Percentiles rank a stretch among this genome's conserved stretches.
Evolutionary conservation across 2,797 vertebrate species (phyloP).

Genomic region (Tangara arthus): DNA sequence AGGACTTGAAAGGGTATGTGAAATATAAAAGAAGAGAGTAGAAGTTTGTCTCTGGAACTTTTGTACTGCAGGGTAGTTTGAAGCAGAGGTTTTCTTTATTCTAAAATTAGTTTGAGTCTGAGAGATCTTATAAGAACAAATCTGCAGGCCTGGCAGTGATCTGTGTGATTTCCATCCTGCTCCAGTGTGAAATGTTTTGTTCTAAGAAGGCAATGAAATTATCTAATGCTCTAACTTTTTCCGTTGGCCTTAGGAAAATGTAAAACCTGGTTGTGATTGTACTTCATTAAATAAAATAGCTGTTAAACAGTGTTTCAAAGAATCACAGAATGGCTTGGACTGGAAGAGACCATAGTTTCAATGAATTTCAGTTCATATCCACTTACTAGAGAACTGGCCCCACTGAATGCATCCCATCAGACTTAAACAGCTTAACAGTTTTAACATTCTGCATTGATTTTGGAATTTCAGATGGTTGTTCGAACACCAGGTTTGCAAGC

Average conservation of each 20-base stretch:
- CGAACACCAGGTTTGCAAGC: background rate
- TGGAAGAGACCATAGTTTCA: background rate
- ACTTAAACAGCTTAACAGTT: background rate
- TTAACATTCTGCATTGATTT: background rate
- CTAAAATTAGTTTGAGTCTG: conserved; percentile 47
- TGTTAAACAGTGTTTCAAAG: conserved; percentile 32
- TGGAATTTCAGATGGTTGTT: background rate
- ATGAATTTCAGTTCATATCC: conserved; percentile 40
- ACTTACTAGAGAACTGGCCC: background rate
- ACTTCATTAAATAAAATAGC: conserved; percentile 49
- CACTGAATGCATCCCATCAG: background rate
- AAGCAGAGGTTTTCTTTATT: conserved; percentile 38
- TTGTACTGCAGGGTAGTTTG: background rate
- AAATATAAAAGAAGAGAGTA: conserved; percentile 14
- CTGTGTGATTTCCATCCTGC: background rate
- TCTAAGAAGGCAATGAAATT: conserved; percentile 32
- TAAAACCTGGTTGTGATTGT: conserved; percentile 43
- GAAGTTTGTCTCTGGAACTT: conserved; percentile 38
- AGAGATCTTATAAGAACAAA: conserved; percentile 39
- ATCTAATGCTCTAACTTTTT: background rate
- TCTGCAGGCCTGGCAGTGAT: background rate
- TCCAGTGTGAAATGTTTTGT: background rate
- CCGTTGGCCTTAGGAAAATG: background rate
- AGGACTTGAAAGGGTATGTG: background rate
- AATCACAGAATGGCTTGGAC: background rate